Evolutionary conservation across 2,797 vertebrate genomes (phyloP).

Genomic region (Anguilla megastoma): DNA sequence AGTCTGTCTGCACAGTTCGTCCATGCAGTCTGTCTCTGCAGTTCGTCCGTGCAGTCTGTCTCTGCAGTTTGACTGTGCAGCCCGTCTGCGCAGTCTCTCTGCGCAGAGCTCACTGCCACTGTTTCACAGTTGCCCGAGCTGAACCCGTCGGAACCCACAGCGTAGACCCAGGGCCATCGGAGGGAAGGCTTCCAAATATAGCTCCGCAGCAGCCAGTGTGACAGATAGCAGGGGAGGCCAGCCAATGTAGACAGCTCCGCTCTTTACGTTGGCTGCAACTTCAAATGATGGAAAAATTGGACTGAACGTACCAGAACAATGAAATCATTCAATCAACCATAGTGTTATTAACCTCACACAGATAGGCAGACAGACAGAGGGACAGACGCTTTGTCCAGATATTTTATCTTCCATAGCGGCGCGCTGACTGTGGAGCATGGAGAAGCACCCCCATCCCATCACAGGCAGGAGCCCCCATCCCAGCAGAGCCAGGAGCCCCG

Average conservation of each 20-base stretch:
- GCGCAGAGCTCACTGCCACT: too few relatives aligned
- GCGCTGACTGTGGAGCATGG: too few relatives aligned
- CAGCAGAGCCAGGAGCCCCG: neutral
- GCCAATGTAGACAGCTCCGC: neutral
- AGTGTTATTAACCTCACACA: neutral
- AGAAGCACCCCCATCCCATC: neutral
- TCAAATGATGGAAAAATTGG: neutral
- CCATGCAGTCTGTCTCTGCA: neutral
- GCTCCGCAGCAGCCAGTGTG: neutral
- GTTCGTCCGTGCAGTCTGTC: too few relatives aligned
- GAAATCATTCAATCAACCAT: neutral
- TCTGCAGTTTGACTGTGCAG: too few relatives aligned
- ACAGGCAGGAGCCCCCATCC: neutral
- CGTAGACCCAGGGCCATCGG: constrained; percentile 30
- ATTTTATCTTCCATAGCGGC: too few relatives aligned
- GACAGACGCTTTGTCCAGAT: neutral
- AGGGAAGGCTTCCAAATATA: neutral
- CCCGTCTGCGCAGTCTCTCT: too few relatives aligned
- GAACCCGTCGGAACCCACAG: neutral
- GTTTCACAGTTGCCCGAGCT: neutral
- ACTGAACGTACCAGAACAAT: neutral
- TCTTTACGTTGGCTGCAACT: neutral
- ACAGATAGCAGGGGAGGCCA: neutral
- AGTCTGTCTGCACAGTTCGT: neutral
- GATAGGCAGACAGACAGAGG: neutral